phyloP scores from a whole-genome alignment of 23 tunicate species.

The Ciona savignyi region DNA sequence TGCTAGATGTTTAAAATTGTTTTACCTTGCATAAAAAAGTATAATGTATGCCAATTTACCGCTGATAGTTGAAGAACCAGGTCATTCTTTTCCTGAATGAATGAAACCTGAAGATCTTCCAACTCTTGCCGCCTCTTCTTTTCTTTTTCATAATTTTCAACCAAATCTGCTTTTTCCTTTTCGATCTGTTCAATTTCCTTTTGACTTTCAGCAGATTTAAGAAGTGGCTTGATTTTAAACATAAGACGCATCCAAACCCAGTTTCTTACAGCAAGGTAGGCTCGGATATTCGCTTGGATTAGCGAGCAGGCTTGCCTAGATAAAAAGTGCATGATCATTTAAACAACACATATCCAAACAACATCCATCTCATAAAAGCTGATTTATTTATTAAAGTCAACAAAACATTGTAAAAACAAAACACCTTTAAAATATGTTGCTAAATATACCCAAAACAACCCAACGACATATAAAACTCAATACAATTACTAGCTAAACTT shows the following conservation, averaged over 20 bases:
- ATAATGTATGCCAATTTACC: slow-evolving; percentile 39
- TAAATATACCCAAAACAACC: too few relatives aligned
- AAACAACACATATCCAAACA: too few relatives aligned
- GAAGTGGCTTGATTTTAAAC: slow-evolving; percentile 96
- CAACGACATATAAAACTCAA: too few relatives aligned
- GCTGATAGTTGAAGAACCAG: slow-evolving; percentile 71
- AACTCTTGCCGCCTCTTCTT: slow-evolving; percentile 92
- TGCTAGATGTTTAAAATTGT: too few relatives aligned
- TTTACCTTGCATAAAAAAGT: too few relatives aligned
- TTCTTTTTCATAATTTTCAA: slow-evolving; percentile 69
- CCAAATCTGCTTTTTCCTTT: slow-evolving; percentile 63
- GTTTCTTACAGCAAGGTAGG: slow-evolving; percentile 73
- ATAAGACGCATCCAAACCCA: slow-evolving; percentile 99
- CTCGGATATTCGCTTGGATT: slow-evolving; percentile 88
- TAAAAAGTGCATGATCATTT: too few relatives aligned
- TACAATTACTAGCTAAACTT: too few relatives aligned
- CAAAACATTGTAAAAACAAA: too few relatives aligned
- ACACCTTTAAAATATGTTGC: too few relatives aligned
- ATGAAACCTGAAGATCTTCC: slow-evolving; percentile 79
- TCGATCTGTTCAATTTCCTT: slow-evolving; percentile 84
- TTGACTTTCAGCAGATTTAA: slow-evolving; percentile 76
- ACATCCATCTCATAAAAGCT: too few relatives aligned
- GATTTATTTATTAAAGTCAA: too few relatives aligned
- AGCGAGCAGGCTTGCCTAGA: slow-evolving; percentile 72
- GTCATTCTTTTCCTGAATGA: slow-evolving; percentile 95